These are phyloP conservation scores for Schizaphis graminum DNA, from an alignment of 2,888 invertebrate species.

Conservation along the genomic window DNA sequence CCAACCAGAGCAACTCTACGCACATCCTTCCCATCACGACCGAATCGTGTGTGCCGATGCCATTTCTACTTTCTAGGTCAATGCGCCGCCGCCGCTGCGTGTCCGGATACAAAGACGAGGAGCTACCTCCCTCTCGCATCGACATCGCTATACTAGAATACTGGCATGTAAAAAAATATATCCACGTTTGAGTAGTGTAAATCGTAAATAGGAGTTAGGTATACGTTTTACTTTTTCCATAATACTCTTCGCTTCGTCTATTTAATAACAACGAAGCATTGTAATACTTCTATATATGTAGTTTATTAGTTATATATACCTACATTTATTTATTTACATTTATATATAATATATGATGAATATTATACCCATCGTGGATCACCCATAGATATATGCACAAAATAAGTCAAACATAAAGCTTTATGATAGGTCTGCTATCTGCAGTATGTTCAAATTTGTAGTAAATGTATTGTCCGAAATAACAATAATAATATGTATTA, in stretches of 20 bases:
- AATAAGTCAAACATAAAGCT: neutral
- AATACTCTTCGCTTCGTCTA: neutral
- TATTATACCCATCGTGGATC: neutral
- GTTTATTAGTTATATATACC: neutral
- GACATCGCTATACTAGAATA: neutral
- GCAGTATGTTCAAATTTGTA: neutral
- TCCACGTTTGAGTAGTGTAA: neutral
- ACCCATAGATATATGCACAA: neutral
- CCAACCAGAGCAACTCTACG: slow-evolving; percentile 59
- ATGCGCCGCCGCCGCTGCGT: slow-evolving; percentile 6
- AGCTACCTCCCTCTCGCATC: neutral
- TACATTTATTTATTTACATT: no score
- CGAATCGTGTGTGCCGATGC: slow-evolving; percentile 59
- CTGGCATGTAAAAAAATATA: neutral
- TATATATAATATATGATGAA: neutral
- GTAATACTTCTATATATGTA: neutral
- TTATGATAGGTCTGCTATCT: neutral
- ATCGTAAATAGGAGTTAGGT: neutral
- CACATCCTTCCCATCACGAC: slow-evolving; percentile 48
- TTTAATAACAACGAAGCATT: neutral
- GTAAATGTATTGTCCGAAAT: neutral
- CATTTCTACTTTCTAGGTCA: slow-evolving; percentile 66
- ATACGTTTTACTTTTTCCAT: neutral
- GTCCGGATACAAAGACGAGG: slow-evolving; percentile 18
- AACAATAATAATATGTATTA: neutral